Conservation (phyloP, 2,797 vertebrate genomes). For the Alectoris magna region DNA sequence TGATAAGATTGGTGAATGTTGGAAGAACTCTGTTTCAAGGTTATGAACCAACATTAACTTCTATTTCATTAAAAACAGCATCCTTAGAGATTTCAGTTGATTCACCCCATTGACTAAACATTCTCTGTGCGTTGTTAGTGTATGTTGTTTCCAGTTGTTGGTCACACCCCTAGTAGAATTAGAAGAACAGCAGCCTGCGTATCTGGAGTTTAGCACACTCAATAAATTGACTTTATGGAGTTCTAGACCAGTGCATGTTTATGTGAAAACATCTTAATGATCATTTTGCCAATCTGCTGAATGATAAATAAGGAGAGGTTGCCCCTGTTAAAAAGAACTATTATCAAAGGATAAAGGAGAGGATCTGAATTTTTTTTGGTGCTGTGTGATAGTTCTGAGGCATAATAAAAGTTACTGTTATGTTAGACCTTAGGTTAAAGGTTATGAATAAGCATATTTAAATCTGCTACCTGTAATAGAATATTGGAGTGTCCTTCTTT, state of each 20-base stretch:
- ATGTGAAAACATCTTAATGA: not conserved
- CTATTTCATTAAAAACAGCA: not conserved
- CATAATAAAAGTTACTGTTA: not conserved
- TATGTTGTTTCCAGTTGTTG: not conserved
- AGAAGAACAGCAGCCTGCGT: not conserved
- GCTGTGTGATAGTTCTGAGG: not conserved
- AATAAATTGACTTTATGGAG: not conserved
- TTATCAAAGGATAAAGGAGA: accelerated
- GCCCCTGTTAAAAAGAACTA: not conserved
- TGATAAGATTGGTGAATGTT: not conserved
- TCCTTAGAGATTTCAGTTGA: not conserved
- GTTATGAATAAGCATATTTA: not conserved
- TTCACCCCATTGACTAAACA: not conserved
- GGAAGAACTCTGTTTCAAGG: not conserved
- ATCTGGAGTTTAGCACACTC: accelerated
- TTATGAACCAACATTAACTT: not conserved
- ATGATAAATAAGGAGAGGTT: not conserved
- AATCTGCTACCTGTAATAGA: not conserved
- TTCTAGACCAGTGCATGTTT: not conserved
- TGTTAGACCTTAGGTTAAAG: not conserved
- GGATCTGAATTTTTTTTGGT: not conserved
- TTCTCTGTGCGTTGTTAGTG: not conserved
- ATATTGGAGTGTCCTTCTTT: not conserved
- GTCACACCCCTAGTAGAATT: not conserved
- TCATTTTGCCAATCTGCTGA: not conserved